Percentiles rank a stretch among this genome's conserved stretches.
Conservation (phyloP, 1,140 invertebrate genomes). For the Atta cephalotes region DNA sequence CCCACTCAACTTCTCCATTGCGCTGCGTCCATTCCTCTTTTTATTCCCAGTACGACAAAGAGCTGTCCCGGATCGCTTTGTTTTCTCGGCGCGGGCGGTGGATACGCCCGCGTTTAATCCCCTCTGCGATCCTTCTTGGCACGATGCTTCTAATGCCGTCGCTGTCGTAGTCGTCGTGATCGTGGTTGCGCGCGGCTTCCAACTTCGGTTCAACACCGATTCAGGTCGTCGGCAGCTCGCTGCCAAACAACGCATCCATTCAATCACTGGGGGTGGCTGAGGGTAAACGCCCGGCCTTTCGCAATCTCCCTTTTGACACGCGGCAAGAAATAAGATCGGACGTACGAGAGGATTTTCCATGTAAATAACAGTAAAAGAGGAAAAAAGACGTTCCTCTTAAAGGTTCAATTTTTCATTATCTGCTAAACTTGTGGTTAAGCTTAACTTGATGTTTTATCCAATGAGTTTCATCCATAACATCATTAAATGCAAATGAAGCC, state of each 20-base stretch:
- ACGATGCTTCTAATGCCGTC: slow-evolving; percentile 25
- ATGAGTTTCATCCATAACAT: no score
- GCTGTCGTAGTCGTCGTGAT: not conserved
- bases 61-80: slow-evolving; percentile 31
- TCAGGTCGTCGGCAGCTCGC: not conserved
- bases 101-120: slow-evolving; percentile 36
- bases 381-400: no score
- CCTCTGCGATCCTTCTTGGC: slow-evolving; percentile 28
- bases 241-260: slow-evolving; percentile 19
- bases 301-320: not conserved
- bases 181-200: slow-evolving; percentile 20
- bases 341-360: not conserved
- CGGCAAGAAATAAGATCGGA: not conserved
- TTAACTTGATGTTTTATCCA: no score
- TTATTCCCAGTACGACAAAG: slow-evolving; percentile 45
- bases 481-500: no score
- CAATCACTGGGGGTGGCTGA: not conserved
- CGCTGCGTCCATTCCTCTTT: slow-evolving; percentile 8
- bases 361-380: not conserved
- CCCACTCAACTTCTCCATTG: slow-evolving; percentile 41
- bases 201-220: slow-evolving; percentile 27
- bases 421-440: no score
- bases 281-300: not conserved
- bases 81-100: slow-evolving; percentile 24
- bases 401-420: no score